Evolutionary conservation across 1,140 invertebrate species (phyloP).

Genomic region (Pantala flavescens): DNA sequence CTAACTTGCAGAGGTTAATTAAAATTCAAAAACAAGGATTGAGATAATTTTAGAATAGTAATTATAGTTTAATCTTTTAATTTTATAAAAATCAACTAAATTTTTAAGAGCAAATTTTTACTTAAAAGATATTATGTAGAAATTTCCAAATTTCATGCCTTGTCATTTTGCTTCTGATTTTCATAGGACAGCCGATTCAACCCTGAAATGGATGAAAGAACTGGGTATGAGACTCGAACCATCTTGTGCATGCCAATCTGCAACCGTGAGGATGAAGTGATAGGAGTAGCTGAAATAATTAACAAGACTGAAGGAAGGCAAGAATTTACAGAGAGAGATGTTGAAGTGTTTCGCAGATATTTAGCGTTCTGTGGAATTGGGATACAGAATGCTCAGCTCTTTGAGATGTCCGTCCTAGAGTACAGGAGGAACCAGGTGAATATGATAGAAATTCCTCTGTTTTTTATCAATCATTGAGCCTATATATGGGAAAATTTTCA

Average conservation of each 20-base stretch:
- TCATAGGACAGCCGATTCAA: slow-evolving; percentile 74
- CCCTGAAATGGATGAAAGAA: slow-evolving; percentile 78
- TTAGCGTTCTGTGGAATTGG: slow-evolving; percentile 95
- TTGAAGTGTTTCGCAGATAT: slow-evolving; percentile 70
- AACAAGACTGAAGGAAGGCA: slow-evolving; percentile 83
- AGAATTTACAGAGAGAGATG: slow-evolving; percentile 79
- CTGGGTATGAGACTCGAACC: slow-evolving; percentile 82
- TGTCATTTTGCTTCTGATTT: too few species aligned
- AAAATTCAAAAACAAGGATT: too few species aligned
- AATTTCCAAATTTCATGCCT: too few species aligned
- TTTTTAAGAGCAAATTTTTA: too few species aligned
- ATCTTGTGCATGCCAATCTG: slow-evolving; percentile 93
- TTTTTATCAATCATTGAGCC: too few species aligned
- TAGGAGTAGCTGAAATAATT: slow-evolving; percentile 94
- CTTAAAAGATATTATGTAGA: too few species aligned
- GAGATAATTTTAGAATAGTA: too few species aligned
- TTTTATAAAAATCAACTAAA: too few species aligned
- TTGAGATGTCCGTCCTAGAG: slow-evolving; percentile 87
- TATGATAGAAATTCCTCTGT: background rate
- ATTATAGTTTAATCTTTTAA: too few species aligned
- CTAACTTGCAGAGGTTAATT: too few species aligned
- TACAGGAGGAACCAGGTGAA: slow-evolving; percentile 82
- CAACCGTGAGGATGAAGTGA: slow-evolving; percentile 89
- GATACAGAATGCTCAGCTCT: slow-evolving; percentile 92
- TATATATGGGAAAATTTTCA: too few species aligned